These are phyloP conservation scores for Thumatha senex DNA, from an alignment of 2,888 invertebrate genomes.

Conservation along the genomic window DNA sequence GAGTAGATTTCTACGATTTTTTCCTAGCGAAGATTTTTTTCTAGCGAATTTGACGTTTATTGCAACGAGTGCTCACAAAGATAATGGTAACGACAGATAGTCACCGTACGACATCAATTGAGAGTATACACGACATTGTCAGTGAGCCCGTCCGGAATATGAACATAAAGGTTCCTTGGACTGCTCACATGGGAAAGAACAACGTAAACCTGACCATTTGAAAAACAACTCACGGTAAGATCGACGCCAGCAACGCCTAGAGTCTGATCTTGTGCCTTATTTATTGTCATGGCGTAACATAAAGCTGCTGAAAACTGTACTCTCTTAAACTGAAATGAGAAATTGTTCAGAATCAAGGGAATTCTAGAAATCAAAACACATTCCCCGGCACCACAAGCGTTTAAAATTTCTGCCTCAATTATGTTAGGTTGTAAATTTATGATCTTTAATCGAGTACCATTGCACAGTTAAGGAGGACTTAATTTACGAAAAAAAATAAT, in stretches of 20 bases:
- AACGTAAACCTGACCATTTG: neutral
- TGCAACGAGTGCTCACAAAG: no score
- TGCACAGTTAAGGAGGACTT: neutral
- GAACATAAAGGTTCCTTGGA: neutral
- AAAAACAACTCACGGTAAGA: neutral
- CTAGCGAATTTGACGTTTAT: no score
- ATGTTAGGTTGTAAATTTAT: neutral
- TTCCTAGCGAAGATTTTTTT: no score
- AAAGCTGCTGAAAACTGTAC: conserved; percentile 24
- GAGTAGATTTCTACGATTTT: neutral
- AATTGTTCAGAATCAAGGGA: conserved; percentile 29
- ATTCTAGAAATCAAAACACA: conserved; percentile 21
- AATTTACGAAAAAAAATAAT: conserved; percentile 2
- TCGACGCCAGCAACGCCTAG: neutral
- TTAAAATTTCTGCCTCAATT: neutral
- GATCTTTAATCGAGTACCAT: neutral
- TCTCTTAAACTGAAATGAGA: conserved; percentile 32
- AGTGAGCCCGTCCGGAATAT: neutral
- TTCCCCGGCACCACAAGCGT: neutral
- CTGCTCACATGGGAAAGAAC: neutral
- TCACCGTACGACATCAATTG: no score
- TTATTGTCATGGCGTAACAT: conserved; percentile 23
- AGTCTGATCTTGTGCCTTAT: conserved; percentile 8
- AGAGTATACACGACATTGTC: neutral
- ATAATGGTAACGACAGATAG: no score